phyloP scores from a whole-genome alignment of 2,113 vertebrate species.

The Vireo altiloquus region DNA sequence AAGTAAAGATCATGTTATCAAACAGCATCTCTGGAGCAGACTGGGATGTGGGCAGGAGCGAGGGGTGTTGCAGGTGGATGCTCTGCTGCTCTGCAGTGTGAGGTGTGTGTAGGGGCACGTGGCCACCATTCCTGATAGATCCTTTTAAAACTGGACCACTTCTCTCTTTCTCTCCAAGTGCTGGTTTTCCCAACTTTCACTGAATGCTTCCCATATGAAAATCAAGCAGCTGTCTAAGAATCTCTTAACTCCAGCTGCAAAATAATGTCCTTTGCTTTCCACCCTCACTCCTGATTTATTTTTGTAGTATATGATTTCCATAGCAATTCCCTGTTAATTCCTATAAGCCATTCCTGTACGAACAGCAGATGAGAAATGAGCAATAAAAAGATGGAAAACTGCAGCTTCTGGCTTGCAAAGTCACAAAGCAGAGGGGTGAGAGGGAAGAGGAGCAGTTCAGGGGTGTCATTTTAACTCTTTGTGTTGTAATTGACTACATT shows the following conservation, averaged over 20 bases:
- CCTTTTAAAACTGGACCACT: background rate
- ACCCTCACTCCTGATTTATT: background rate
- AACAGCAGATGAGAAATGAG: background rate
- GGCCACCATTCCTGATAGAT: background rate
- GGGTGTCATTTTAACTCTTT: constrained; percentile 49
- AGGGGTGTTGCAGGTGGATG: background rate
- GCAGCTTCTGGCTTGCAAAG: background rate
- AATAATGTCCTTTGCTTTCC: background rate
- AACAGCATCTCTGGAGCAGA: background rate
- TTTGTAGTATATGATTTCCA: background rate
- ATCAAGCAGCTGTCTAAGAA: background rate
- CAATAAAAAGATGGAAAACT: background rate
- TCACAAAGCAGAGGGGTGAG: background rate
- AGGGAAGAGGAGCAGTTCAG: background rate
- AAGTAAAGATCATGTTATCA: background rate
- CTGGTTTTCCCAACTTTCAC: background rate
- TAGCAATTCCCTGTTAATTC: background rate
- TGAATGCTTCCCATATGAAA: background rate
- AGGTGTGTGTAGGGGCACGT: rapidly evolving
- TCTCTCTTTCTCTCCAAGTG: background rate
- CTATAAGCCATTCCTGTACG: background rate
- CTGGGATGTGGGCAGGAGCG: rapidly evolving
- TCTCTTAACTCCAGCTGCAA: background rate
- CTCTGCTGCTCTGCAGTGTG: background rate
- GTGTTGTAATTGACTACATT: constrained; percentile 56